phyloP scores from a whole-genome alignment of 2,113 vertebrate genomes.

The Picathartes gymnocephalus region DNA sequence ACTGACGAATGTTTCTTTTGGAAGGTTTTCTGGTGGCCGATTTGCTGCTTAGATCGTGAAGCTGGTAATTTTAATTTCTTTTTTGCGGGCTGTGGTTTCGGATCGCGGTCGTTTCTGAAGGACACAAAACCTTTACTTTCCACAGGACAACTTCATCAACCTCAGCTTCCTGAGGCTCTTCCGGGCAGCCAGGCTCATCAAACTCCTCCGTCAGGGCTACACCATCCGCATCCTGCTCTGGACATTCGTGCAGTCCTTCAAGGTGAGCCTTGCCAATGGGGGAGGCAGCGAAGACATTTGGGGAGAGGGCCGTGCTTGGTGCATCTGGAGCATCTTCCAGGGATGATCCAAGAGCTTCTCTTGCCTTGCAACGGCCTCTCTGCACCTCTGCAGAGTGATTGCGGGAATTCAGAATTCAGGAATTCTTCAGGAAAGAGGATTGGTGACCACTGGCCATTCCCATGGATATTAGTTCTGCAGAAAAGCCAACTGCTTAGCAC shows the following conservation, averaged over 20 bases:
- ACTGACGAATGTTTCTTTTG: conserved; percentile 63
- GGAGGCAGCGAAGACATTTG: accelerated
- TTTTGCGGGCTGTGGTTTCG: conserved; percentile 63
- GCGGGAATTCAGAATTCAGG: neutral
- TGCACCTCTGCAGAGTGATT: neutral
- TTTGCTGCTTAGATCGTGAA: conserved; percentile 70
- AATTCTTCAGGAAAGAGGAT: neutral
- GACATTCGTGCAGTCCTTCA: conserved; percentile 98
- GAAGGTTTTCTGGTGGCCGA: conserved; percentile 69
- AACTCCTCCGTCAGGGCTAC: conserved; percentile 93
- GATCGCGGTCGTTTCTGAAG: conserved; percentile 20
- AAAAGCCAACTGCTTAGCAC: neutral
- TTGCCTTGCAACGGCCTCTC: neutral
- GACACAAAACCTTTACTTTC: conserved; percentile 51
- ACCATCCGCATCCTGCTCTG: conserved; percentile 97
- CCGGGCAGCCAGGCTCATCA: conserved; percentile 91
- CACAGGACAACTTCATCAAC: conserved; percentile 92
- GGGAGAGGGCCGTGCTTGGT: neutral
- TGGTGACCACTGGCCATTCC: neutral
- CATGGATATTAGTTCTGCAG: neutral
- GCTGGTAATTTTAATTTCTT: conserved; percentile 64
- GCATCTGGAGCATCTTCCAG: accelerated
- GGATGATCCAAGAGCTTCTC: neutral
- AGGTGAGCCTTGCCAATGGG: conserved; percentile 69
- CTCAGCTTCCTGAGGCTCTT: conserved; percentile 94